Evolutionary conservation across 2,113 vertebrate species (phyloP).

Genomic region (Sphyrna mokarran): DNA sequence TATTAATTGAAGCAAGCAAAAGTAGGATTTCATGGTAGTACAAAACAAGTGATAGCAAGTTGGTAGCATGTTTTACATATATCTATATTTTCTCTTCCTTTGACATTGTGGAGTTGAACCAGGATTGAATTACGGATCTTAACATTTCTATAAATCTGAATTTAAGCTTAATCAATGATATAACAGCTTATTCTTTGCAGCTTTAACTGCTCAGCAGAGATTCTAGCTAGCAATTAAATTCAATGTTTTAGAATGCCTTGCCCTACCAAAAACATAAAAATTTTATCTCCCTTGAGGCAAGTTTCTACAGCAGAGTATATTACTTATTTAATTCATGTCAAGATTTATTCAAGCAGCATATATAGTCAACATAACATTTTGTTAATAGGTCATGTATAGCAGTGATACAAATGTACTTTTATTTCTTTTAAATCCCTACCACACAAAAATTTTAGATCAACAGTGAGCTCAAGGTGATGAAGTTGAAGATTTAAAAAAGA

Average conservation of each 20-base stretch:
- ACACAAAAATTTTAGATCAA: neutral
- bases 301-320: neutral
- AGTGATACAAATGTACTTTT: neutral
- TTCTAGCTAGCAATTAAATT: neutral
- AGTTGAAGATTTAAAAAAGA: neutral
- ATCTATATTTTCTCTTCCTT: neutral
- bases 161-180: neutral
- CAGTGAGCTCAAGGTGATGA: neutral
- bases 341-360: neutral
- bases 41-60: neutral
- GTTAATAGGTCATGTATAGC: neutral
- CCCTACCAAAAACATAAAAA: neutral
- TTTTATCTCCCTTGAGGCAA: neutral
- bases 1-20: no score
- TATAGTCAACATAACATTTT: neutral
- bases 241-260: neutral
- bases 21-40: no score
- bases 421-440: neutral
- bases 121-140: neutral
- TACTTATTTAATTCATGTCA: neutral
- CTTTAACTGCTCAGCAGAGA: neutral
- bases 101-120: neutral
- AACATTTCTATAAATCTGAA: neutral
- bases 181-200: neutral
- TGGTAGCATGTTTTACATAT: neutral